Evolutionary conservation across 2,888 invertebrate species (phyloP).

Genomic region (Agrochola lychnidis): DNA sequence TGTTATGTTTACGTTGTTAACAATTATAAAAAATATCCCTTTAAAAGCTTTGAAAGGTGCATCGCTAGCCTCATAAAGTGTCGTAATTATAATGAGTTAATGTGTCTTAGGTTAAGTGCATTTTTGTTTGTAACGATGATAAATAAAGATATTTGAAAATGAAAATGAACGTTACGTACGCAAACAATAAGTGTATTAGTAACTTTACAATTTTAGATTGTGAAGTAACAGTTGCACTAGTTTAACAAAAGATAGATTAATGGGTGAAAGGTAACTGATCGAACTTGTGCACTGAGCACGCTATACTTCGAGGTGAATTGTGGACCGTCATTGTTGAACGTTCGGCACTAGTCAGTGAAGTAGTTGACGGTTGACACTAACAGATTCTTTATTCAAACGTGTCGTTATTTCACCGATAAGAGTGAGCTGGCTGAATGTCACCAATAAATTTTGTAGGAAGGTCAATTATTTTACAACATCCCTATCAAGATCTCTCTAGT

Average conservation of each 20-base stretch:
- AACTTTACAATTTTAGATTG: neutral
- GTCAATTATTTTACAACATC: neutral
- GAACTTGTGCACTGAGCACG: neutral
- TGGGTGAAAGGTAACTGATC: neutral
- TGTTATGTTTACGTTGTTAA: too few species aligned
- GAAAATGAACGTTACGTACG: too few species aligned
- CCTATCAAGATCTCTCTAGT: neutral
- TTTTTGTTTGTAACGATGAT: too few species aligned
- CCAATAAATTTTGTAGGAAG: too few species aligned
- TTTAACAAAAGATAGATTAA: conserved; percentile 10
- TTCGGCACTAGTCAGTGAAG: neutral
- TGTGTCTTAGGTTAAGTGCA: too few species aligned
- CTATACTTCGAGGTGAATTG: neutral
- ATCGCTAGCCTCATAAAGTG: too few species aligned
- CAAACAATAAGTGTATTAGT: neutral
- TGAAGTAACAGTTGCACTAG: neutral
- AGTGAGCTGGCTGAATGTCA: neutral
- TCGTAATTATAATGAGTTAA: too few species aligned
- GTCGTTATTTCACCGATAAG: neutral
- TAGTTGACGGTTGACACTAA: conserved; percentile 1
- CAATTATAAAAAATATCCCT: too few species aligned
- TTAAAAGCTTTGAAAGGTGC: too few species aligned
- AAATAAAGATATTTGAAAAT: too few species aligned
- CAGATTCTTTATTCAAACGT: conserved; percentile 3
- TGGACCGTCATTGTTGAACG: neutral